Base-by-base conservation (phyloP, 2,113 vertebrate species). In the Varanus komodoensis region DNA sequence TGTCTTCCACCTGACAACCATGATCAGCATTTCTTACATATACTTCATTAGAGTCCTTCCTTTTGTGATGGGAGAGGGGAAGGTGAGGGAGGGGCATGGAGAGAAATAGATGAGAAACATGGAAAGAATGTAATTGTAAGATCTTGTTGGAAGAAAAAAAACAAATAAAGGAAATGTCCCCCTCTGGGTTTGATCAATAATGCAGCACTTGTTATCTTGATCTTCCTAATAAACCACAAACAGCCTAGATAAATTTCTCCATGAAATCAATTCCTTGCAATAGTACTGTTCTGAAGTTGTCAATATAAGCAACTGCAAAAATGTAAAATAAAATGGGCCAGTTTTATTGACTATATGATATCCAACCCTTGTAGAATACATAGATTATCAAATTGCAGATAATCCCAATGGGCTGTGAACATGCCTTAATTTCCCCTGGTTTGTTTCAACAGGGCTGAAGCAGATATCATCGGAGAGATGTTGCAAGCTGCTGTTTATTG, bases 201-300 rank as follows among this genome's bases (percentile, higher is more conserved):
- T 92, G 92, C 94, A 95, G 95, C 92, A 95, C 93, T 96, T 95
- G 95, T 96, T 96, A 95, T 94, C 95, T 95, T 95, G 96, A 95
- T 96, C 95, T 93, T 89, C 95, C 92, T 96, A 96, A 96, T 95
- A 95, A 96, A 95, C 92, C 90, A 93, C 94, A 84, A 94, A 93
- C 89, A 93, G 38, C 68, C 54, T 89, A 94, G 89, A 94, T 92
- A 95, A 12, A 94, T 94, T 95, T 95, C 90, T 93, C 89, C 92
- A 90, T 83, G 92, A 89, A 94, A 96, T 96, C 95, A 92, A 93
- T 95, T 85, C 89, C 61, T 87, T 27, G 23, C 91, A 93, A 93
- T 78, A 93, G 91, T 95, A 94, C 93, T 90, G 90, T 83, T 93
- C 92, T 93, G 94, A 86, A 78, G 81, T 34, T 86, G 54, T 85